These are phyloP conservation scores for Triplophysa rosa DNA, from an alignment of 2,113 vertebrate species.

Conservation along the genomic window DNA sequence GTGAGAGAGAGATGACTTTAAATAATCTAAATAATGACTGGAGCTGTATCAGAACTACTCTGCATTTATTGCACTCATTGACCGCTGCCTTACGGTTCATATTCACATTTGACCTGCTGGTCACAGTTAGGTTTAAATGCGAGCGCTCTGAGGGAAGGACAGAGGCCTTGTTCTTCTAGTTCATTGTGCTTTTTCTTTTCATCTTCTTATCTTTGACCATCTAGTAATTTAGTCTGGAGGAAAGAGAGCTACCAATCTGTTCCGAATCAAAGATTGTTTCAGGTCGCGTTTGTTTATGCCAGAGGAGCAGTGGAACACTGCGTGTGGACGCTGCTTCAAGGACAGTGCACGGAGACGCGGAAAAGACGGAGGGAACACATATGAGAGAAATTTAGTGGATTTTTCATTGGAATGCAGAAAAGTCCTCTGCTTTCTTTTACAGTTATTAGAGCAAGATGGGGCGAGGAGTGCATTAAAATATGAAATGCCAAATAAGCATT, in stretches of 20 bases:
- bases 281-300: conserved; percentile 43
- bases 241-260: conserved; percentile 69
- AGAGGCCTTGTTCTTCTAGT: conserved; percentile 4
- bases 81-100: background rate
- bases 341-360: conserved; percentile 38
- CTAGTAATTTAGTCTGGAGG: conserved; percentile 64
- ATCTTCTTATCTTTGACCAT: conserved; percentile 46
- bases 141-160: background rate
- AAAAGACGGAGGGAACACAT: conserved; percentile 49
- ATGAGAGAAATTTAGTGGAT: conserved; percentile 55
- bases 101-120: background rate
- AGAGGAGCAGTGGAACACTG: conserved; percentile 37
- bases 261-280: conserved; percentile 72
- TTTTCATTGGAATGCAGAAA: conserved; percentile 56
- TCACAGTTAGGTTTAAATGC: background rate
- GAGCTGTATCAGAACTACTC: background rate
- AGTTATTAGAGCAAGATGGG: conserved; percentile 61
- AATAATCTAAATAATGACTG: conserved; percentile 7
- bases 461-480: conserved; percentile 44
- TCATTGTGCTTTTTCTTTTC: conserved; percentile 24
- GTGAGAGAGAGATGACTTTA: background rate
- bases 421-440: conserved; percentile 55
- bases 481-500: conserved; percentile 43
- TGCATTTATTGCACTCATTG: background rate
- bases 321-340: conserved; percentile 35